phyloP scores from a whole-genome alignment of 1,140 invertebrate species.

The Diploscapter pachys region DNA sequence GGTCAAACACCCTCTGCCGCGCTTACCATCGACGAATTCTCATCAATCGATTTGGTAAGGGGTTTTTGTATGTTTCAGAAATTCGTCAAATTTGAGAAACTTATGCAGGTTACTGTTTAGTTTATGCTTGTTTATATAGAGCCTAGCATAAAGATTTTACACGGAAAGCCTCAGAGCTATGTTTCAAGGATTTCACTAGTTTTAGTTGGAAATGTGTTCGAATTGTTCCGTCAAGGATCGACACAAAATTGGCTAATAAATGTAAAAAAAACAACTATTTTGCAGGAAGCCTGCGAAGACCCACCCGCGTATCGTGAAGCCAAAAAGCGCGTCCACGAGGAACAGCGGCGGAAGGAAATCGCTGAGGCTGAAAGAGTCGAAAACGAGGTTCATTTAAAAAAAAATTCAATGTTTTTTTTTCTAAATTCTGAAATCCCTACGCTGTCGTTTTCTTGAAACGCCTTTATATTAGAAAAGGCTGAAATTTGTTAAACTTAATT shows the following conservation, averaged over 20 bases:
- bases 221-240: no score
- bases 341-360: constrained; percentile 45
- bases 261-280: no score
- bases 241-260: no score
- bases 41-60: constrained; percentile 84
- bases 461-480: no score
- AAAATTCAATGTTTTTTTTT: background rate
- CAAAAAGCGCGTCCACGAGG: constrained; percentile 28
- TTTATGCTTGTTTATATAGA: no score
- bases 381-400: constrained; percentile 38
- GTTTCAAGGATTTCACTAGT: constrained; percentile 4
- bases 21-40: constrained; percentile 91
- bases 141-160: no score
- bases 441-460: no score
- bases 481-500: no score
- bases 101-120: no score
- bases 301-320: constrained; percentile 54
- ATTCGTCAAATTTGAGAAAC: background rate
- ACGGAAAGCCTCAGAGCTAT: no score
- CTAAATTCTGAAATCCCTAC: constrained; percentile 19
- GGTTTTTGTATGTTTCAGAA: background rate
- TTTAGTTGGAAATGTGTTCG: constrained; percentile 5
- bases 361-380: constrained; percentile 41
- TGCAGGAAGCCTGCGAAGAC: constrained; percentile 53
- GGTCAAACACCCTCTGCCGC: constrained; percentile 84